Percentiles rank a stretch among this genome's conserved stretches.
Evolutionary conservation across 2,797 vertebrate species (phyloP).

Genomic region (Pseudomugil tenellus): DNA sequence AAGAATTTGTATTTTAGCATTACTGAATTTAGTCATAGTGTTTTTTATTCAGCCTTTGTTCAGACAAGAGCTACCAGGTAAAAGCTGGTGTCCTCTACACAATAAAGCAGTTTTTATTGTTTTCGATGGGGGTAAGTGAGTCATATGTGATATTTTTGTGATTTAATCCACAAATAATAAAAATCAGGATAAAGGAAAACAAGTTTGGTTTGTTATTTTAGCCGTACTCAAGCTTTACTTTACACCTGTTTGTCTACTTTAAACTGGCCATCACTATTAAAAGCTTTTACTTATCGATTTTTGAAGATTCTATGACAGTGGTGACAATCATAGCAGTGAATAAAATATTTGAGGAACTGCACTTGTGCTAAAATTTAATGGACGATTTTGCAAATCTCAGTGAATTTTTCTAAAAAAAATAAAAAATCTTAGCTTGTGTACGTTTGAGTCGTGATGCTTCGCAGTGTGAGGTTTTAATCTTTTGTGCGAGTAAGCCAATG

Average conservation of each 20-base stretch:
- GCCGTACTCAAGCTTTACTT: not conserved
- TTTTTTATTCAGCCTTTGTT: slow-evolving; percentile 8
- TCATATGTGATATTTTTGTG: not conserved
- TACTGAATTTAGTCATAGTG: slow-evolving; percentile 13
- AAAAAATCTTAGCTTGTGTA: not conserved
- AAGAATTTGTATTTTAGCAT: slow-evolving; percentile 26
- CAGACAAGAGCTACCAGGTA: not conserved
- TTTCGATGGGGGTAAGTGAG: no score
- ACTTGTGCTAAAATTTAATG: not conserved
- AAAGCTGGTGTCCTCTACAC: not conserved
- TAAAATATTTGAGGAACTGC: slow-evolving; percentile 20
- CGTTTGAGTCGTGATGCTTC: no score
- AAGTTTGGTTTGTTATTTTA: not conserved
- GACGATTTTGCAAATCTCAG: no score
- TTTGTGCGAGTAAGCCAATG: not conserved
- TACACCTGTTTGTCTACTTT: not conserved
- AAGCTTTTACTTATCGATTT: slow-evolving; percentile 5
- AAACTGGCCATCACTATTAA: not conserved
- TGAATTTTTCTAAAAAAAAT: not conserved
- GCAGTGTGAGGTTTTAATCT: not conserved
- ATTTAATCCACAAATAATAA: not conserved
- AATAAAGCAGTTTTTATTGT: not conserved
- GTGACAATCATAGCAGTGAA: not conserved
- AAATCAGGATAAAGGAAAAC: not conserved
- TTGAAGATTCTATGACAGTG: slow-evolving; percentile 9